These are phyloP conservation scores for Hippopotamus amphibius DNA, from an alignment of 2,113 vertebrate species.

Conservation along the genomic window DNA sequence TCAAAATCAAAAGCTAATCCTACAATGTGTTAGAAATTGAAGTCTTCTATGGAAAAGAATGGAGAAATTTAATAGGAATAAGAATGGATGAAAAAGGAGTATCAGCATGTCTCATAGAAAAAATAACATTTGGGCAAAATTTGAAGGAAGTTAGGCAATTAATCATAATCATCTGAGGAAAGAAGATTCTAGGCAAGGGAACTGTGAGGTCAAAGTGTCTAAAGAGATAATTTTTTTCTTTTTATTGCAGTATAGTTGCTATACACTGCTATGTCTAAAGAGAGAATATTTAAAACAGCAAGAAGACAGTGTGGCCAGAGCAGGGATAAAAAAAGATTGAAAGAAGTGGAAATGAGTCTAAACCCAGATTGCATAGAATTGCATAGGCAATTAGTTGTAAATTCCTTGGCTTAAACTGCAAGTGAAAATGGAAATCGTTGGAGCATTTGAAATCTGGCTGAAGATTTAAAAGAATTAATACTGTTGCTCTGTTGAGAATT, in stretches of 20 bases:
- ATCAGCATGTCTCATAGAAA: neutral
- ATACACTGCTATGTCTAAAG: neutral
- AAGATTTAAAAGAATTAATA: neutral
- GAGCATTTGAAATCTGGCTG: neutral
- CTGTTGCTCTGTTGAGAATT: neutral
- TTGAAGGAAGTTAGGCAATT: neutral
- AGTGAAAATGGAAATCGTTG: neutral
- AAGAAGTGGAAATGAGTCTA: neutral
- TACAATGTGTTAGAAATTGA: neutral
- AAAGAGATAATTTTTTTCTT: neutral
- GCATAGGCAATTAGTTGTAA: neutral
- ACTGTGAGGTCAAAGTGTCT: neutral
- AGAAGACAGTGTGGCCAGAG: neutral
- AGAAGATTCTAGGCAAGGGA: neutral
- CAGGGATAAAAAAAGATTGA: neutral
- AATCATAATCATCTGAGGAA: neutral
- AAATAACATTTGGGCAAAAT: neutral
- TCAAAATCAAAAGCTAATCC: neutral
- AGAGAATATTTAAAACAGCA: slow-evolving; percentile 12
- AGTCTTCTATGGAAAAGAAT: neutral
- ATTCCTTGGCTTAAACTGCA: neutral
- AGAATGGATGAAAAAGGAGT: neutral
- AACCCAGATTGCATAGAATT: slow-evolving; percentile 1
- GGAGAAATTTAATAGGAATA: neutral
- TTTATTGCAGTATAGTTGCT: too few species aligned